Base-by-base conservation (phyloP, 1,140 invertebrate genomes). In the Pinna nobilis region DNA sequence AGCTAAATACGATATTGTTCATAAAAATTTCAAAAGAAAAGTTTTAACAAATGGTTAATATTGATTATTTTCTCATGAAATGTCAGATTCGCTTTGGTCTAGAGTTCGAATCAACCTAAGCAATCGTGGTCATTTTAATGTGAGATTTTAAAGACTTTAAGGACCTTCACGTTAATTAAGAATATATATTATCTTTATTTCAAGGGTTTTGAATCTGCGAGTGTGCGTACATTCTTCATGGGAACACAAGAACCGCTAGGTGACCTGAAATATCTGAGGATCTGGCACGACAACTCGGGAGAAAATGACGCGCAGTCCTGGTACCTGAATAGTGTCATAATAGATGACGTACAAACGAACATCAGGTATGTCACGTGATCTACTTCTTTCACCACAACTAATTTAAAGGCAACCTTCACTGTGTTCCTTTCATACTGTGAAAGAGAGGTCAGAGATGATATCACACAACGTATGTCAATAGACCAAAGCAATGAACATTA, bases 281-380 rank as follows among this genome's bases (percentile, higher is more conserved):
- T 88, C 11, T 89, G 88, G 88, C 88, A 89, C 71, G 88, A 89
- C 71, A 88, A 86, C 55, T 80, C 83, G 1, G 88, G 88, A 7
- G 72, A 77, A 53, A 83, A 84, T 0, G 70, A 78, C n/a, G 51
- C 82, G 33, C 74, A 82, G 49, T 77, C 82, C 18, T 89, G 88
- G 87, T 88, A 83, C 57, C 76, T 87, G 0, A 79, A 85, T 47
- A 84, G 84, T 66, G 66, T 88, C 15, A 74, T 81, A 13, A 70
- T 89, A 3, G 79, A 82, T 18, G 88, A 89, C 66, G 68, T 88
- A 18, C 86, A 88, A 64, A 84, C 81, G 9, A 84, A 83, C 11
- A 67, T 78, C 55, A 87, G 82, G 88, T 88, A 76, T 25, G 39
- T 44, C n/a, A 44, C n/a, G n/a, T 9, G n/a, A n/a, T 44, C n/a